Evolutionary conservation across 2,797 vertebrate species (phyloP).

Genomic region (Onychomys arenicola): DNA sequence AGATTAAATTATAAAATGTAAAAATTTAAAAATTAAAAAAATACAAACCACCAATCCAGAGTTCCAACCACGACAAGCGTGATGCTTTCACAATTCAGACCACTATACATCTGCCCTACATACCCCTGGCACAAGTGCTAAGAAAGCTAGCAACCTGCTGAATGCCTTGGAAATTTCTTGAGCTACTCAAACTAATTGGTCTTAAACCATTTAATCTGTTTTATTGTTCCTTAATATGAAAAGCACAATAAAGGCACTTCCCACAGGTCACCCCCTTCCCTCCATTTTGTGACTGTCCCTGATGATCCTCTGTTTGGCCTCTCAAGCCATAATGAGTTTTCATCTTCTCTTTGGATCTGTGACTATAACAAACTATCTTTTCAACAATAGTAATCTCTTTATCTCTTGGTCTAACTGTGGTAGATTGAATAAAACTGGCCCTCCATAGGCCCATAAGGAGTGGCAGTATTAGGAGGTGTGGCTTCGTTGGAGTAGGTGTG

Average conservation of each 20-base stretch:
- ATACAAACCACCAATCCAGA: neutral
- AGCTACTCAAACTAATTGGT: neutral
- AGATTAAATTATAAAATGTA: no score
- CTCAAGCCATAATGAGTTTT: neutral
- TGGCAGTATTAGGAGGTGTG: neutral
- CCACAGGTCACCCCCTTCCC: neutral
- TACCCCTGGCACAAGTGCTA: neutral
- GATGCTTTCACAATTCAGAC: neutral
- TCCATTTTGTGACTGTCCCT: neutral
- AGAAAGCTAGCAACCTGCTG: neutral
- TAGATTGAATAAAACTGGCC: neutral
- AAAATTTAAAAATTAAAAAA: no score
- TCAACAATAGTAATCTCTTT: neutral
- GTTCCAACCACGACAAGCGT: neutral
- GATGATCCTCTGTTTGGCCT: no score
- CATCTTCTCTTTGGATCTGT: neutral
- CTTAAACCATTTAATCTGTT: neutral
- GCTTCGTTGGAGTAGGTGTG: neutral
- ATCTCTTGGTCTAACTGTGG: neutral
- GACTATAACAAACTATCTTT: neutral
- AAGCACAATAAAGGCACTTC: neutral
- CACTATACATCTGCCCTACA: neutral
- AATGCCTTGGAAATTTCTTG: neutral
- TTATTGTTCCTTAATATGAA: neutral
- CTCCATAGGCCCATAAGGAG: no score